A percentile compares a stretch with the other conserved stretches of the same genome.
Conservation (phyloP, 2,888 invertebrate genomes). For the Petrolisthes manimaculis region DNA sequence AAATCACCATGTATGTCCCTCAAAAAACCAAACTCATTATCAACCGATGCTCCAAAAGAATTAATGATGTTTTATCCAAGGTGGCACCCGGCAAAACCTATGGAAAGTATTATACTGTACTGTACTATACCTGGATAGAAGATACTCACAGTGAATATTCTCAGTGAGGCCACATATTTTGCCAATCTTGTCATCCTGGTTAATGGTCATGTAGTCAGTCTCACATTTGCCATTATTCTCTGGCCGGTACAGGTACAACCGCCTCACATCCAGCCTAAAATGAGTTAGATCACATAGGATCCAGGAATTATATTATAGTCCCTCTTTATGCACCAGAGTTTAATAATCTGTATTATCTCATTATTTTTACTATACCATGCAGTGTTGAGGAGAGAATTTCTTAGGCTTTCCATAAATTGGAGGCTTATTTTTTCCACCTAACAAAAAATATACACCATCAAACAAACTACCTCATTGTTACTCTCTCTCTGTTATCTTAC, state of each 20-base stretch:
- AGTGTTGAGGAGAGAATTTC: too few relatives aligned
- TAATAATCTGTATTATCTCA: too few relatives aligned
- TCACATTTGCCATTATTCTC: neutral
- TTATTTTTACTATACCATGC: too few relatives aligned
- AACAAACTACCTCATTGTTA: too few relatives aligned
- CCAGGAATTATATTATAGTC: neutral
- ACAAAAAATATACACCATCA: too few relatives aligned
- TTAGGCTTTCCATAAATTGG: too few relatives aligned
- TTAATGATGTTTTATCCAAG: too few relatives aligned
- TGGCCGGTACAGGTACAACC: neutral
- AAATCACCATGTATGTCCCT: too few relatives aligned
- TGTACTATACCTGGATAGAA: neutral
- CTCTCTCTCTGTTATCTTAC: neutral
- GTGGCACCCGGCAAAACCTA: neutral
- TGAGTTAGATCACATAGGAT: neutral
- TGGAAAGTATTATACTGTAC: neutral
- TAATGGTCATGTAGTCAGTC: conserved; percentile 9
- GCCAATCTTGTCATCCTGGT: conserved; percentile 6
- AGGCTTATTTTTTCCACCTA: too few relatives aligned
- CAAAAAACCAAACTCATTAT: too few relatives aligned
- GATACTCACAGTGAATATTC: conserved; percentile 15
- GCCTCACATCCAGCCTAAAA: neutral
- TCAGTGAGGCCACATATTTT: neutral
- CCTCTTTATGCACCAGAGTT: too few relatives aligned
- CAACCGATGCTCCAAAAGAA: too few relatives aligned